Percentiles rank a stretch among this genome's conserved stretches.
phyloP scores from a whole-genome alignment of 2,797 vertebrate species.

The Xenops minutus region DNA sequence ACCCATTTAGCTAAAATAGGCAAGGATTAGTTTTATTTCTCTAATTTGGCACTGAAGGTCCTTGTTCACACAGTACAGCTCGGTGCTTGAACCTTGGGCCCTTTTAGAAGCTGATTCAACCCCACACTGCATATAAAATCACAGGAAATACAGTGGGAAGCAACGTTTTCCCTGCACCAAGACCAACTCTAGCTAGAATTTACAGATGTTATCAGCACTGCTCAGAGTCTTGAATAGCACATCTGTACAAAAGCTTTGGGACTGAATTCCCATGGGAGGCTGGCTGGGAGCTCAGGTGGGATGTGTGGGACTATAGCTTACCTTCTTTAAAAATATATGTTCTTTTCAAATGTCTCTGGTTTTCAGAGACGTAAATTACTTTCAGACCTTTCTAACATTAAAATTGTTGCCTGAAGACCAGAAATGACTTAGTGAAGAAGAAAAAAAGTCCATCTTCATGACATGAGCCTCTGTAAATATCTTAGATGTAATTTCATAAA shows the following conservation, averaged over 20 bases:
- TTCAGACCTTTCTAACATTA: constrained; percentile 38
- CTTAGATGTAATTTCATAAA: constrained; percentile 68
- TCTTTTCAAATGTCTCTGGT: not conserved
- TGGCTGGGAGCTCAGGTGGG: not conserved
- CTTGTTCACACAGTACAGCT: not conserved
- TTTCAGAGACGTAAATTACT: not conserved
- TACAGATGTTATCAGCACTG: not conserved
- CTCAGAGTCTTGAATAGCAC: not conserved
- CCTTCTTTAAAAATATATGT: not conserved
- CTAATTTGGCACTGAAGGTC: constrained; percentile 1
- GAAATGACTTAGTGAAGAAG: constrained; percentile 63
- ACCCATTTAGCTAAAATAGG: not conserved
- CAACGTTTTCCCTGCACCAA: not conserved
- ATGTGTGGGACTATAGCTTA: not conserved
- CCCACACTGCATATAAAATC: not conserved
- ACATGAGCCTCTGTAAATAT: constrained; percentile 59
- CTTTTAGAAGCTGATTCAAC: not conserved
- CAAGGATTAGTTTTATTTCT: not conserved
- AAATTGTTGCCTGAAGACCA: constrained; percentile 66
- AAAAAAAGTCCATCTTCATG: constrained; percentile 26
- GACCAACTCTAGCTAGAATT: not conserved
- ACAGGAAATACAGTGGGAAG: not conserved
- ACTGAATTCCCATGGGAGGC: not conserved
- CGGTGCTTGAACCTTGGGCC: not conserved
- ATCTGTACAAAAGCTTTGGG: not conserved